Percentiles rank a stretch among this genome's conserved stretches.
Conservation (phyloP, 2,888 invertebrate species). For the Calameuta pallipes region DNA sequence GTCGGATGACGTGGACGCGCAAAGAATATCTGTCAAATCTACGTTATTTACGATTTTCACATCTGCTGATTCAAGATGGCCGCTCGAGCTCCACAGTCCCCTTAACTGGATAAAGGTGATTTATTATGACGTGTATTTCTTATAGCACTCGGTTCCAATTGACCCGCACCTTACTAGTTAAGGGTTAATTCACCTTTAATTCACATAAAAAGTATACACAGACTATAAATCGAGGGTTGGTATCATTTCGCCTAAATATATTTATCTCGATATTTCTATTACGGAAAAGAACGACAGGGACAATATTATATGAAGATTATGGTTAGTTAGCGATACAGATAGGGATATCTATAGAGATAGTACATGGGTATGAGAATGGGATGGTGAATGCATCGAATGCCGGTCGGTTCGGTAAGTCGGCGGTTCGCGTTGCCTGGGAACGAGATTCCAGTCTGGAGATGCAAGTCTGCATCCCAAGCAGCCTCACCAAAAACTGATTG, state of each 20-base stretch:
- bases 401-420: conserved; percentile 1
- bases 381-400: not conserved
- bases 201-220: not conserved
- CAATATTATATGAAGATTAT: not conserved
- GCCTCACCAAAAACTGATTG: conserved; percentile 40
- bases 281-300: not conserved
- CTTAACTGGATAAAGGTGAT: not conserved
- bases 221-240: not conserved
- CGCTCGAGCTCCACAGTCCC: not conserved
- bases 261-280: not conserved
- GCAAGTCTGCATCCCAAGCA: conserved; percentile 40
- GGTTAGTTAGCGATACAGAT: not conserved
- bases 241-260: not conserved
- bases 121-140: not conserved
- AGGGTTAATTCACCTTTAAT: not conserved
- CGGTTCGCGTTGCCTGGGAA: conserved; percentile 34
- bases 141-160: not conserved
- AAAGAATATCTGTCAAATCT: not conserved
- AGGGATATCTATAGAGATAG: not conserved
- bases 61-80: not conserved
- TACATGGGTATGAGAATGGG: not conserved
- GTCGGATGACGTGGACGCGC: not conserved
- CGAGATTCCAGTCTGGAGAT: conserved; percentile 36
- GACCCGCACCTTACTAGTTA: not conserved
- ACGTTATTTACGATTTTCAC: not conserved